These are phyloP conservation scores for Armadillidium nasatum DNA, from an alignment of 1,140 invertebrate species.

Conservation along the genomic window DNA sequence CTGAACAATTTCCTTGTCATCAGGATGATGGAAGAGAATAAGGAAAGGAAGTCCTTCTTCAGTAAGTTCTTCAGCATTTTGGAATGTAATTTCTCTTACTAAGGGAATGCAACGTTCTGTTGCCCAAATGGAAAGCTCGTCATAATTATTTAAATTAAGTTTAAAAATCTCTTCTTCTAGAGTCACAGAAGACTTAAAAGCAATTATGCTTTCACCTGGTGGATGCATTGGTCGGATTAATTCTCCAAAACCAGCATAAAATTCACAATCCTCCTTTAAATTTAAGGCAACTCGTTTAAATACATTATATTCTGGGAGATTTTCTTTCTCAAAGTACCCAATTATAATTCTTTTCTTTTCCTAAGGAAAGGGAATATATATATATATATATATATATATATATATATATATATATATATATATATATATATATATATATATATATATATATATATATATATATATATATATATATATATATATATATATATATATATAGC, in stretches of 20 bases:
- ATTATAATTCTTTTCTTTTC: conserved; percentile 86
- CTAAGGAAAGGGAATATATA: no score
- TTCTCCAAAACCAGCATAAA: conserved; percentile 89
- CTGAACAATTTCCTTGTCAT: conserved; percentile 80
- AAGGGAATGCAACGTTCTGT: conserved; percentile 68
- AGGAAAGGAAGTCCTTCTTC: conserved; percentile 99
- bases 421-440: no score
- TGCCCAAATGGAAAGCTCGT: conserved; percentile 69
- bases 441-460: no score
- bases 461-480: no score
- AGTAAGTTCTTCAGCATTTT: conserved; percentile 97
- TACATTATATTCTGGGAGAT: conserved; percentile 61
- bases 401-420: no score
- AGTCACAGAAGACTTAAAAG: conserved; percentile 37
- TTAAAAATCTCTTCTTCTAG: conserved; percentile 41
- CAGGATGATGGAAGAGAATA: conserved; percentile 88
- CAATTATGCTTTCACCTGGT: conserved; percentile 37
- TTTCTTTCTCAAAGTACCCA: conserved; percentile 82
- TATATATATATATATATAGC: no score
- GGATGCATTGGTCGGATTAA: conserved; percentile 49
- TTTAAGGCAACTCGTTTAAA: conserved; percentile 62
- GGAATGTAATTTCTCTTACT: conserved; percentile 52
- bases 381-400: no score
- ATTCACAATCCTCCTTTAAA: conserved; percentile 92
- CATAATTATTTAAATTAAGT: conserved; percentile 43